Conservation (phyloP, 53 echinoderm and acorn worm species). For the Echinarachnius parma region DNA sequence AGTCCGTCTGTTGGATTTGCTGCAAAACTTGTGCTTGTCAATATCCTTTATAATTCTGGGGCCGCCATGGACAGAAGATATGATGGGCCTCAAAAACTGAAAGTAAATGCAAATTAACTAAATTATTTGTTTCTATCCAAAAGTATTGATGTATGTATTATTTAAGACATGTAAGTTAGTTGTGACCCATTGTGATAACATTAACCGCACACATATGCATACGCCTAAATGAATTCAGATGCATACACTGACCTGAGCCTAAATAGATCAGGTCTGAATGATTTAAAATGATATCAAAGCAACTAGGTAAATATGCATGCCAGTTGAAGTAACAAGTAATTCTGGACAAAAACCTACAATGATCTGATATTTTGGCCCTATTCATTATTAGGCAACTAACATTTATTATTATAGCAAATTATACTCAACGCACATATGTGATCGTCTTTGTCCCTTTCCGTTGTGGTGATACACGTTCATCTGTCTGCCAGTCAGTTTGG, state of each 20-base stretch:
- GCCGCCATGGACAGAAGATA: neutral
- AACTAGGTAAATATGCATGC: neutral
- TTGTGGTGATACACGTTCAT: no score
- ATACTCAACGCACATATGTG: no score
- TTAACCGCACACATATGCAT: no score
- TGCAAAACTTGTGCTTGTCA: neutral
- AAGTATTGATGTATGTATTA: neutral
- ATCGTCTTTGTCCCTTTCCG: no score
- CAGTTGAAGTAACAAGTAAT: neutral
- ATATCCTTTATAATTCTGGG: neutral
- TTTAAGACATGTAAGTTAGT: neutral
- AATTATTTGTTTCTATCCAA: neutral
- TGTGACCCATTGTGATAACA: neutral
- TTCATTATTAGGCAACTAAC: no score
- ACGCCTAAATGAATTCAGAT: neutral
- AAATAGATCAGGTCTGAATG: neutral
- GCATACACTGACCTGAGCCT: neutral
- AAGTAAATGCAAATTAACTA: neutral
- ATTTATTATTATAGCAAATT: no score
- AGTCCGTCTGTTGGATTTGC: neutral
- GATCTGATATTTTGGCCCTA: neutral
- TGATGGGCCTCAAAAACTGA: neutral
- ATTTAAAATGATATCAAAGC: neutral
- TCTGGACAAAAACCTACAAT: neutral
- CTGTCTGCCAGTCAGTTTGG: no score